Evolutionary conservation across 64 coral and sea anemone species (phyloP).

Genomic region (Catalaphyllia jardinei): DNA sequence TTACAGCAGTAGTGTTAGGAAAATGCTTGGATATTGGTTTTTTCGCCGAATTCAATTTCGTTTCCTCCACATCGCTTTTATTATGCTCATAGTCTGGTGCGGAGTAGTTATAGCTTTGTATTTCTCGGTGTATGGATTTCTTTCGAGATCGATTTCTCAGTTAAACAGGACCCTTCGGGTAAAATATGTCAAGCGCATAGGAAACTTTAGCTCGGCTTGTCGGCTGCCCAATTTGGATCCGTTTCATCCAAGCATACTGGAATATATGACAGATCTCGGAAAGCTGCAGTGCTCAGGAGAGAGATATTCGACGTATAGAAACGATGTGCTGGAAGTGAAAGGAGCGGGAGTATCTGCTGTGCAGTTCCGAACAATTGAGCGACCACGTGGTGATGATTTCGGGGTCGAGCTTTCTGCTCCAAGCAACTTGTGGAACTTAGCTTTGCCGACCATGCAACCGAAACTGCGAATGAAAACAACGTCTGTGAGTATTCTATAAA

Average conservation of each 20-base stretch:
- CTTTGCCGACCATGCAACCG: not conserved
- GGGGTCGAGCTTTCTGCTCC: not conserved
- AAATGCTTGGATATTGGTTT: too few species aligned
- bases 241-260: constrained; percentile 4
- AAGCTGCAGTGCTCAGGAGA: constrained; percentile 7
- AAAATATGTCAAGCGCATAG: not conserved
- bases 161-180: not conserved
- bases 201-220: not conserved
- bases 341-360: not conserved
- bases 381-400: constrained; percentile 16
- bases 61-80: too few species aligned
- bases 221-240: constrained; percentile 24
- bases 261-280: not conserved
- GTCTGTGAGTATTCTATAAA: too few species aligned
- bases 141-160: not conserved
- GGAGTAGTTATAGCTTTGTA: not conserved
- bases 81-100: too few species aligned
- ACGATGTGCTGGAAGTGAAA: constrained; percentile 8
- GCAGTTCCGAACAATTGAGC: not conserved
- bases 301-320: not conserved
- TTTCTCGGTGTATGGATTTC: not conserved
- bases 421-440: not conserved
- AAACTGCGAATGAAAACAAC: not conserved
- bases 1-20: too few species aligned
- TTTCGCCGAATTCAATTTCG: too few species aligned